A percentile compares a stretch with the other conserved stretches of the same genome.
Evolutionary conservation across 2,113 vertebrate genomes (phyloP).

Genomic region (Pangasianodon gigas): DNA sequence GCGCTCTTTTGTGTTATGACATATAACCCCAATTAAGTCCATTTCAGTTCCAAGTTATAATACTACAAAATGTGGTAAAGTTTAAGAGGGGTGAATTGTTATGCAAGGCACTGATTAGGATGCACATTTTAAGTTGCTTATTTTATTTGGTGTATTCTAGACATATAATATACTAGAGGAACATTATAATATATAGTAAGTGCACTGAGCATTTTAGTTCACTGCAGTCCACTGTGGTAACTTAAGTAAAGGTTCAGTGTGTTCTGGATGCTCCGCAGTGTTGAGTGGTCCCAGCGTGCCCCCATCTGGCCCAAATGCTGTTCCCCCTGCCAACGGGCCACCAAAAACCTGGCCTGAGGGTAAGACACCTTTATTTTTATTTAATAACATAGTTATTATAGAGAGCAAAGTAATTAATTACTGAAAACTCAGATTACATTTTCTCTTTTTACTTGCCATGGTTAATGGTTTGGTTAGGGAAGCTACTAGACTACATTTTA

Average conservation of each 20-base stretch:
- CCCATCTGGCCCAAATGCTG: conserved; percentile 87
- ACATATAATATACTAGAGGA: not conserved
- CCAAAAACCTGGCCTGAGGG: conserved; percentile 96
- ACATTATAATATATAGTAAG: not conserved
- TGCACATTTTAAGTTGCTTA: not conserved
- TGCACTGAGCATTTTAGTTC: not conserved
- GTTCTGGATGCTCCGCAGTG: conserved; percentile 68
- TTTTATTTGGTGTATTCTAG: not conserved
- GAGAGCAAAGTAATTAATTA: not conserved
- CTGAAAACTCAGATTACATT: not conserved
- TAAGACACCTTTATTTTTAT: conserved; percentile 53
- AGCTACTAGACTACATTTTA: not conserved
- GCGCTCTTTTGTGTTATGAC: not conserved
- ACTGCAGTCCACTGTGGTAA: conserved; percentile 37
- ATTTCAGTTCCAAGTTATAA: not conserved
- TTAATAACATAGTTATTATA: not conserved
- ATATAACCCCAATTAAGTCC: no score
- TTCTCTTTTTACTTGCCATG: not conserved
- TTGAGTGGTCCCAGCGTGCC: conserved; percentile 93
- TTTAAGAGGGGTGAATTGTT: not conserved
- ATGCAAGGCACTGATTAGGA: not conserved
- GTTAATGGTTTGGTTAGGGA: not conserved
- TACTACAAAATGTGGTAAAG: not conserved
- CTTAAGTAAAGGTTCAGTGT: conserved; percentile 51
- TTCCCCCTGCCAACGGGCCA: conserved; percentile 87